Base-by-base conservation (phyloP, 2,113 vertebrate species). In the Elaphurus davidianus region DNA sequence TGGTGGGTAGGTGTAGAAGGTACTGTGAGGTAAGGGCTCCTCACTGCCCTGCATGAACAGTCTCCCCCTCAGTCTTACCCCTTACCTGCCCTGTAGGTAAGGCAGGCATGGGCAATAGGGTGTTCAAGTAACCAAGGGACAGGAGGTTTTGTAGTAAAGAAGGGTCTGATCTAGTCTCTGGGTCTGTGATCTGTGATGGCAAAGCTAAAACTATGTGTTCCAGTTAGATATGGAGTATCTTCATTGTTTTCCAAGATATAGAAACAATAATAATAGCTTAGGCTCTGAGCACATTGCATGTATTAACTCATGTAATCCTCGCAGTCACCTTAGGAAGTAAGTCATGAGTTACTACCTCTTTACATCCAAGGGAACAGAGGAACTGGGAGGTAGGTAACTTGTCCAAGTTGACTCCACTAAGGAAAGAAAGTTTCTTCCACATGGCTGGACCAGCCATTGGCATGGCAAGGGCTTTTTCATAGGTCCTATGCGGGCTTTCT, bases 181-280 rank as follows among this genome's bases (percentile, higher is more conserved):
- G 19, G 47, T 78, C 67, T 27, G 71, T 87, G 55, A 81, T 74
- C 25, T 83, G 47, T 89, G 92, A 95, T 47, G 64, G 82, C 33
- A 87, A 94, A 86, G 52, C 83, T 50, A 45, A 90, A 92, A 55
- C 16, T 55, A 17, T 10, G 8, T 40, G 2, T 21, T 85, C 59
- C 45, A 82, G 19, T 52, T 85, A 14, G 33, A 2, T 50, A 59
- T 57, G 25, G 83, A 64, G 60, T 82, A 6, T 8, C 28, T 60
- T 91, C 33, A 40, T 52, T 1, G 3, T 85, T 91, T 79, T 82
- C 2, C n/a, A 96, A 95, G 43, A 74, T 21, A 27, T 3, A 33
- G 71, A 94, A 88, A 36, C n/a, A 95, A 17, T 52, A 50, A 30
- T 28, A 64, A 78, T 5, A 62, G 45, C 0, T 67, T 93, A 62